Evolutionary conservation across 2,888 invertebrate species (phyloP), one percentile per base, ranked within the genome.

Genomic region (Pollenia amentaria): DNA sequence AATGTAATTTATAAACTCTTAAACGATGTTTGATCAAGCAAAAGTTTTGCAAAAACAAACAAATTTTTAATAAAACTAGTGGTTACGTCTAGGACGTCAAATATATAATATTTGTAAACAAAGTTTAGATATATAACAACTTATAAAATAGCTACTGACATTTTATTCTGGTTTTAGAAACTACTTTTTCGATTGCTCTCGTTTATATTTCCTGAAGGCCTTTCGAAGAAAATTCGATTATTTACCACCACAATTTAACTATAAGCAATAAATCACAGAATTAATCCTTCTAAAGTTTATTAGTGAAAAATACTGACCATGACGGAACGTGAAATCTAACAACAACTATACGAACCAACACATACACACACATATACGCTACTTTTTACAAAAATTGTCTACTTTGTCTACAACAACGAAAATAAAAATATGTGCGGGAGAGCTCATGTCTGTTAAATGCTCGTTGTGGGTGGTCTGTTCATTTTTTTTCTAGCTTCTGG

Each of bases 241-340:
- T 57, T 42, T 55, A 29, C 53, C 18, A 75, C 38, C 75, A 75
- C 75, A 75, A 62, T 75, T 51, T 51, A 75, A 44, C 38, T 38
- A 29, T 40, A 14, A 48, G 89, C 88, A 91, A 92, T 92, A 92
- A 92, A 92, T 92, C 92, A 92, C 89, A 89, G 90, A 91, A 91
- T 90, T 92, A 92, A 92, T 92, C 92, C 92, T 91, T 92, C 90
- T 90, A 90, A 89, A 91, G 92, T 91, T 92, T 92, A 92, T 92
- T 92, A 92, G 91, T 91, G 89, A 81, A 90, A 91, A 91, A 77
- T 64, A 57, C 77, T 84, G 72, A 84, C 77, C 83, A 84, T 91
- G 90, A 91, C 90, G 72, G 72, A 67, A 77, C 44, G 46, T 67
- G 55, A 67, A 77, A 67, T 12, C 38, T 48, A 64, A 62, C 46